Conservation (phyloP, 2,888 invertebrate genomes). For the Drosophila phalerata region DNA sequence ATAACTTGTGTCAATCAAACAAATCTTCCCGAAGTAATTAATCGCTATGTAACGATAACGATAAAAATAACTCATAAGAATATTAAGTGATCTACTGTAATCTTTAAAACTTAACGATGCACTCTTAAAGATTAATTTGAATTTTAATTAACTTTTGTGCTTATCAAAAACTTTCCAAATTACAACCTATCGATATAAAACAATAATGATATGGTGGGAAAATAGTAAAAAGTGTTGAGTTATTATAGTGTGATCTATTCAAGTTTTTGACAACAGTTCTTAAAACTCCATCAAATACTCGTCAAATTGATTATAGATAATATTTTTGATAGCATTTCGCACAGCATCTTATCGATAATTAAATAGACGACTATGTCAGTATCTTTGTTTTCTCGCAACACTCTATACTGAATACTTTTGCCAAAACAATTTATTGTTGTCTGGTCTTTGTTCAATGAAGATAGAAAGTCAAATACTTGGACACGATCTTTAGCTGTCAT, state of each 20-base stretch:
- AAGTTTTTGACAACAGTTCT: background rate
- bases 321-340: background rate
- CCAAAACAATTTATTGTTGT: constrained; percentile 1
- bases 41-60: too few species aligned
- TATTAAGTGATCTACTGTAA: too few species aligned
- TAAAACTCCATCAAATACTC: background rate
- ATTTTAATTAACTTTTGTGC: background rate
- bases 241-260: background rate
- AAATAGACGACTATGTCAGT: too few species aligned
- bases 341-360: background rate
- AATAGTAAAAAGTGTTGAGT: background rate
- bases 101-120: too few species aligned
- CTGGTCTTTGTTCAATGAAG: constrained; percentile 1
- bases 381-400: background rate
- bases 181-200: too few species aligned
- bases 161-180: background rate
- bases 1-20: too few species aligned
- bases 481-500: constrained; percentile 13
- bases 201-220: background rate
- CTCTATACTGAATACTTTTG: background rate
- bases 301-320: too few species aligned
- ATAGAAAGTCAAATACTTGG: constrained; percentile 23
- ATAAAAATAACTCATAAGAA: too few species aligned
- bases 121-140: too few species aligned
- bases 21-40: too few species aligned